A percentile compares a stretch with the other conserved stretches of the same genome.
Conservation (phyloP, 2,888 invertebrate genomes). For the Drosophila leonis region DNA sequence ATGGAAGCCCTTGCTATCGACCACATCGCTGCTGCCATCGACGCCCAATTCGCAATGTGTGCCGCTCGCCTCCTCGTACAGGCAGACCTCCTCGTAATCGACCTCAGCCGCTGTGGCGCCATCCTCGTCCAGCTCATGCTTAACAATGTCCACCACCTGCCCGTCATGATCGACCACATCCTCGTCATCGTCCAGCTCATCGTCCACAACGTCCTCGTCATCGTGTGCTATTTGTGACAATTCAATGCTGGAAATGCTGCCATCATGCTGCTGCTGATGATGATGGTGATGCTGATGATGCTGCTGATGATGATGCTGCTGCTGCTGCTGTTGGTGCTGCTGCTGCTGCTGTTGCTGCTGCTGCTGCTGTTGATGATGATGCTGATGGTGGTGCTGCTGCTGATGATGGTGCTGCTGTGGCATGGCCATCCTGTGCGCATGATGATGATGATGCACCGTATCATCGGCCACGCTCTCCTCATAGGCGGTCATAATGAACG, state of each 20-base stretch:
- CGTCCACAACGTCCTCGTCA: constrained; percentile 60
- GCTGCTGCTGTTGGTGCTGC: constrained; percentile 49
- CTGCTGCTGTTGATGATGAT: constrained; percentile 43
- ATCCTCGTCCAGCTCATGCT: constrained; percentile 80
- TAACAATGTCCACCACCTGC: constrained; percentile 77
- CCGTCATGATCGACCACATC: constrained; percentile 70
- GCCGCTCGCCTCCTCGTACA: constrained; percentile 81
- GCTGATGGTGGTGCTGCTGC: constrained; percentile 47
- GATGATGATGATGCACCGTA: constrained; percentile 59
- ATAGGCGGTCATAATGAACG: constrained; percentile 79
- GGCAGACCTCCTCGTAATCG: constrained; percentile 82
- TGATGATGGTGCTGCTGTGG: constrained; percentile 41
- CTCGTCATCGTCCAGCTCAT: constrained; percentile 64
- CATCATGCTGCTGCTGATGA: constrained; percentile 72
- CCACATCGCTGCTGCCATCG: constrained; percentile 69
- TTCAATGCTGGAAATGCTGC: constrained; percentile 74
- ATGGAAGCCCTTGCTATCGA: constrained; percentile 75
- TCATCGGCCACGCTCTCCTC: constrained; percentile 82
- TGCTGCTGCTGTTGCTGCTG: constrained; percentile 60
- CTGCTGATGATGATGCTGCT: constrained; percentile 63
- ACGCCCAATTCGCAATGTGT: constrained; percentile 79
- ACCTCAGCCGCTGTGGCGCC: constrained; percentile 72
- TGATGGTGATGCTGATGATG: constrained; percentile 49
- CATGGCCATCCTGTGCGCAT: constrained; percentile 15
- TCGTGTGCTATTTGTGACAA: constrained; percentile 65